Conservation (phyloP, 92 coral and sea anemone species). For the Porites cylindrica region DNA sequence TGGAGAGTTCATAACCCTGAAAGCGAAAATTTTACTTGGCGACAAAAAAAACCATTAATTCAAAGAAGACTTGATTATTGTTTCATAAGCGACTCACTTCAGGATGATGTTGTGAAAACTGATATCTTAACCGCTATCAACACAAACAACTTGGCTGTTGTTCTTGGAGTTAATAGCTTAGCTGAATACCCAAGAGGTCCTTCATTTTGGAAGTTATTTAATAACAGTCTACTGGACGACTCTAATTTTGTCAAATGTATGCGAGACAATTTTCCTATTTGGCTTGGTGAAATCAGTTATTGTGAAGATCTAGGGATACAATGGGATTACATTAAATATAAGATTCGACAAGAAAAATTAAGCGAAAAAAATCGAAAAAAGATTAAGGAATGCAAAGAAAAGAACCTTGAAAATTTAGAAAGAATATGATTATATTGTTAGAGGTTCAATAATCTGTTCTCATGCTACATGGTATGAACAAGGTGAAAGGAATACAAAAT, state of each 20-base stretch:
- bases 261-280: not conserved
- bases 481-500: no score
- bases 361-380: no score
- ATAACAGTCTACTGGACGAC: not conserved
- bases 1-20: conserved; percentile 32
- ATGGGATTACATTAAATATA: no score
- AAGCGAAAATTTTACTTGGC: conserved; percentile 21
- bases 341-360: no score
- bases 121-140: conserved; percentile 41
- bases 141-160: conserved; percentile 43
- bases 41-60: conserved; percentile 21
- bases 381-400: no score
- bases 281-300: not conserved
- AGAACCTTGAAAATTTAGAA: no score
- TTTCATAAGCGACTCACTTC: conserved; percentile 28
- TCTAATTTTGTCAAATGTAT: not conserved
- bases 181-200: conserved; percentile 34
- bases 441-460: no score
- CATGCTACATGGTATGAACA: no score
- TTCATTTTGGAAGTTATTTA: not conserved
- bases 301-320: no score
- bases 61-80: conserved; percentile 54
- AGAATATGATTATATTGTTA: no score
- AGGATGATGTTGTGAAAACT: conserved; percentile 40
- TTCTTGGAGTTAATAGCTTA: conserved; percentile 15